Evolutionary conservation across 1,140 invertebrate species (phyloP), one percentile per base, ranked within the genome.

Genomic region (Plectrocnemia conspersa): DNA sequence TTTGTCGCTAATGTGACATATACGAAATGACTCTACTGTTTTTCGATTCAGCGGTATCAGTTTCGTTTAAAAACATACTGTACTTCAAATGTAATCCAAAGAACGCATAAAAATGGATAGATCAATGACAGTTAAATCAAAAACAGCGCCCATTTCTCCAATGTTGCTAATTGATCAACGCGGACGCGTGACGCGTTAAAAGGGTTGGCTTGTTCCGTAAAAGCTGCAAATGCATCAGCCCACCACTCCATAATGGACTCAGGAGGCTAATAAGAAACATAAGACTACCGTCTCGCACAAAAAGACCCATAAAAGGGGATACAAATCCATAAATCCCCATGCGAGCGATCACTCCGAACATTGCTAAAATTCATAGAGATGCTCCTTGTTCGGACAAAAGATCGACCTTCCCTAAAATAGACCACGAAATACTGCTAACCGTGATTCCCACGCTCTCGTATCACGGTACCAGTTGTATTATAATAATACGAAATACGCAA

Each of bases 381-480:
- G n/a, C n/a, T n/a, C n/a, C n/a, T n/a, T n/a, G n/a, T n/a, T n/a
- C n/a, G n/a, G n/a, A n/a, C n/a, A n/a, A n/a, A n/a, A n/a, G n/a
- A n/a, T 50, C 32, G 32, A 10, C 29, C 33, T 16, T 22, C 2
- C n/a, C 18, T 7, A 23, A 38, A 50, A 2, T 7, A 11, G 24
- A 24, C 22, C 15, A 49, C 15, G 46, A 49, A 42, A 56, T 25
- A 50, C 45, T 33, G 40, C 54, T 47, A 56, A 41, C 54, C 54
- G 21, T 23, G 38, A 40, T 56, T 56, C 54, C 54, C 54, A 56
- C 54, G 54, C 45, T 56, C 24, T 56, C 54, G 54, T 56, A 56
- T 56, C 54, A 56, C 54, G 54, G 54, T 40, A 56, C 54, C 54
- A 56, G 54, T 56, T 56, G 54, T 56, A 50, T 24, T 38, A 48